Percentiles rank a stretch among this genome's conserved stretches.
Evolutionary conservation across 2,888 invertebrate species (phyloP).

Genomic region (Andrena haemorrhoa): DNA sequence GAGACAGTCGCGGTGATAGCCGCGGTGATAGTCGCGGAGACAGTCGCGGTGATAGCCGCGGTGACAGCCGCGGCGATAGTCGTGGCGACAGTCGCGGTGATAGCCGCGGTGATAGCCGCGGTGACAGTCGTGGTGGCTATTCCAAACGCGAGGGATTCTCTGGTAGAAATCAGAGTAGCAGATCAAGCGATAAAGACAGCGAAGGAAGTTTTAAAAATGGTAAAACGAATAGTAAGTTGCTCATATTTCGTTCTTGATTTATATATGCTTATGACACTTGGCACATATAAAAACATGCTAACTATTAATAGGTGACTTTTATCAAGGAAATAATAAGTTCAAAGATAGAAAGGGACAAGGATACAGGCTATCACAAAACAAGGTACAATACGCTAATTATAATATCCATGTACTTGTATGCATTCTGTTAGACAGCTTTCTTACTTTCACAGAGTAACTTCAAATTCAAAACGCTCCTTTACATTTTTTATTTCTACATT

Average conservation of each 20-base stretch:
- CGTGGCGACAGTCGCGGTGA: conserved; percentile 36
- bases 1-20: conserved; percentile 40
- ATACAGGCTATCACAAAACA: conserved; percentile 41
- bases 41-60: conserved; percentile 31
- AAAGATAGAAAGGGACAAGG: conserved; percentile 57
- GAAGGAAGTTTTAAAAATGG: conserved; percentile 43
- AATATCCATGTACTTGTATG: background rate
- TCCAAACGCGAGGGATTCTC: conserved; percentile 39
- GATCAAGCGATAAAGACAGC: conserved; percentile 50
- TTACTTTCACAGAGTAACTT: too few relatives aligned
- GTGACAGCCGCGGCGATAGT: conserved; percentile 6
- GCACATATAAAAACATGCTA: background rate
- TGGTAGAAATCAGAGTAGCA: conserved; percentile 41
- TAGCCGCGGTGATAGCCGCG: conserved; percentile 37
- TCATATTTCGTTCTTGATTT: background rate
- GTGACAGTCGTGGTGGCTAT: conserved; percentile 47
- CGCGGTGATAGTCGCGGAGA: conserved; percentile 40
- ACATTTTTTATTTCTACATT: too few relatives aligned
- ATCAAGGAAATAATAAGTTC: conserved; percentile 33
- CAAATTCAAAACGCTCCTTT: too few relatives aligned
- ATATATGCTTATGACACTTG: background rate
- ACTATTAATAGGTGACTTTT: conserved; percentile 42
- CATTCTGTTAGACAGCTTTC: too few relatives aligned
- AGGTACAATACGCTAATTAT: conserved; percentile 46
- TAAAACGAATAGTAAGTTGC: conserved; percentile 39